Evolutionary conservation across 2,888 invertebrate species (phyloP), one percentile per base, ranked within the genome.

Genomic region (Andrena chrysosceles): DNA sequence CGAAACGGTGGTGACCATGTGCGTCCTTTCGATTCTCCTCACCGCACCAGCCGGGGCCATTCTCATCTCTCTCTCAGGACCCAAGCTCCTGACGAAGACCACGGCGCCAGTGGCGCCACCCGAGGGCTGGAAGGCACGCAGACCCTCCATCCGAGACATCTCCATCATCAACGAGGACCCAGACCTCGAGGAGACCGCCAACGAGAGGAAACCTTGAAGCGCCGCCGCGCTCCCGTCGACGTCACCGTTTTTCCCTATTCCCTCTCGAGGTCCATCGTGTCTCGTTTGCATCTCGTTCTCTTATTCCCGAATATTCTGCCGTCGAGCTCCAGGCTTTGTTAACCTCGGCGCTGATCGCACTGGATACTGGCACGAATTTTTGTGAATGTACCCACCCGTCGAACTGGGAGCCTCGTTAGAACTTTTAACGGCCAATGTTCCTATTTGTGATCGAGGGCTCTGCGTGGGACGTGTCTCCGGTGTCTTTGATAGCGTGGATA

Each of bases 1-100:
- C 0, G 95, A 96, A 77, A 96, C 95, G 67, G 96, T 98, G 29
- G 95, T 98, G 90, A 97, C 96, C 75, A 94, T 97, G 75, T 96
- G 97, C 91, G 96, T 98, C 31, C 94, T 98, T 83, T 97, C 97
- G 26, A 98, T 98, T 84, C 95, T 98, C 33, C 94, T 98, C 79
- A 98, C 98, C 0, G 98, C 98, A 0, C 98, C 98, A 0, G 95
- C 97, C 0, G 98, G 98, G 0, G 98, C 98, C 20, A 96, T 98
- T 82, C 94, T 98, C 75, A 98, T 98, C 85, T 96, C 97, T 0
- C 92, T 98, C n/a, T 95, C 96, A 0, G 98, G 98, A 0, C 96
- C 97, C 0, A 95, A 96, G 78, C 95, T 98, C 10, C 95, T 98
- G 33, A 97, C 97, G 26, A 97, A 97, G 94, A 97, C 97, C 0